Evolutionary conservation across 35 echinoderm and acorn worm genomes (phyloP).

Genomic region (Antedon bifida): DNA sequence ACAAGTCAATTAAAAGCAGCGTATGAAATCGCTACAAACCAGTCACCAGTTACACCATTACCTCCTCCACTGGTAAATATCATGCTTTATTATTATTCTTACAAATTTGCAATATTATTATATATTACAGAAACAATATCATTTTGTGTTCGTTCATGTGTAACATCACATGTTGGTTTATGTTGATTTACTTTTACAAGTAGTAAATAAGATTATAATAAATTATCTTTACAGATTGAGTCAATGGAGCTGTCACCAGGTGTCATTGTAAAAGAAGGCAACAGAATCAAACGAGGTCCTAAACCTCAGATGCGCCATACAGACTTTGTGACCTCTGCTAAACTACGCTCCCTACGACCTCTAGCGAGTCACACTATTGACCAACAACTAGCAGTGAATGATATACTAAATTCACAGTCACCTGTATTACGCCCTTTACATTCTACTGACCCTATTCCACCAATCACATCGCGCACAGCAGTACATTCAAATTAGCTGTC

Average conservation of each 20-base stretch:
- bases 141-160: background rate
- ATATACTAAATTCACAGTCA: slow-evolving; percentile 55
- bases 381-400: slow-evolving; percentile 30
- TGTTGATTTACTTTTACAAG: too few relatives aligned
- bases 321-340: slow-evolving; percentile 76
- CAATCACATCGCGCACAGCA: slow-evolving; percentile 35
- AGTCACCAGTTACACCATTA: slow-evolving; percentile 42
- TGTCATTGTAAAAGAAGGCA: slow-evolving; percentile 82
- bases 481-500: slow-evolving; percentile 1
- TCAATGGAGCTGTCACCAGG: slow-evolving; percentile 88
- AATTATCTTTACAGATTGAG: slow-evolving; percentile 67
- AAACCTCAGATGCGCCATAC: slow-evolving; percentile 40
- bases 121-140: background rate
- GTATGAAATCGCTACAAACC: slow-evolving; percentile 7
- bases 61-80: slow-evolving; percentile 81
- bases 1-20: slow-evolving; percentile 9
- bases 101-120: background rate
- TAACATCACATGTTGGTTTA: background rate
- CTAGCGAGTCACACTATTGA: slow-evolving; percentile 21
- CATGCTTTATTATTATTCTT: background rate
- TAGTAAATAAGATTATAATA: too few relatives aligned
- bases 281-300: slow-evolving; percentile 70
- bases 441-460: slow-evolving; percentile 68
- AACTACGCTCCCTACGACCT: slow-evolving; percentile 46
- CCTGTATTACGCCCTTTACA: slow-evolving; percentile 52